Base-by-base conservation (phyloP, 2,797 vertebrate genomes). In the Acrocephalus scirpaceus region DNA sequence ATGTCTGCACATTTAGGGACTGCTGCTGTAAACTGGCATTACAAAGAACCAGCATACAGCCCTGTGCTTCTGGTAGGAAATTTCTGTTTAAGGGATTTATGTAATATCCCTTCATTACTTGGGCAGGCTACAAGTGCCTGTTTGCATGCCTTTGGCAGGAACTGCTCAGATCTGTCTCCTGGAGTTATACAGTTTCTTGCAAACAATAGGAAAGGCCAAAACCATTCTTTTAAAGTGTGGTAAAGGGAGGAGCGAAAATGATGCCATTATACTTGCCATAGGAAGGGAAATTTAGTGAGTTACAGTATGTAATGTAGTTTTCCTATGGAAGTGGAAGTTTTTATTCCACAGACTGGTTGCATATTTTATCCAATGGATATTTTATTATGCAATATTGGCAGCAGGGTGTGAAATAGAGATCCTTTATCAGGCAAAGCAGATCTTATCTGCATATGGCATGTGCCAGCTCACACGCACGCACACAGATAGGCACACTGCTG, bases 401-500 rank as follows among this genome's bases (percentile, higher is more conserved):
- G 4, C 27, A 48, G 34, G 5, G 29, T 58, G 26, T 64, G 48
- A 60, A 90, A 67, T 45, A 60, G 14, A 47, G 8, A 29, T 16
- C 16, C 3, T 57, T 1, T 50, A n/a, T 77, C n/a, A 30, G 67
- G 29, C 32, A 27, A 47, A 70, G 26, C 3, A 0, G 26, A 2
- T 73, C 13, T 88, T 54, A 90, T 51, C 23, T 57, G 51, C 30
- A 14, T 34, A 13, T 48, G 26, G 48, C 21, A 16, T 1, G 23
- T 62, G 16, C 10, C 23, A 14, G 20, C n/a, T 51, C 47, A 36
- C n/a, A 26, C 48, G 16, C 2, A 1, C n/a, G 26, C n/a, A 25
- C 27, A 7, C 27, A 30, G n/a, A 20, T 8, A 21, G 0, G 1
- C 18, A 23, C 8, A 5, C 1, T 26, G 10, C 29, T 65, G 45